Conservation (phyloP, 2,113 vertebrate genomes). For the Ictalurus punctatus region DNA sequence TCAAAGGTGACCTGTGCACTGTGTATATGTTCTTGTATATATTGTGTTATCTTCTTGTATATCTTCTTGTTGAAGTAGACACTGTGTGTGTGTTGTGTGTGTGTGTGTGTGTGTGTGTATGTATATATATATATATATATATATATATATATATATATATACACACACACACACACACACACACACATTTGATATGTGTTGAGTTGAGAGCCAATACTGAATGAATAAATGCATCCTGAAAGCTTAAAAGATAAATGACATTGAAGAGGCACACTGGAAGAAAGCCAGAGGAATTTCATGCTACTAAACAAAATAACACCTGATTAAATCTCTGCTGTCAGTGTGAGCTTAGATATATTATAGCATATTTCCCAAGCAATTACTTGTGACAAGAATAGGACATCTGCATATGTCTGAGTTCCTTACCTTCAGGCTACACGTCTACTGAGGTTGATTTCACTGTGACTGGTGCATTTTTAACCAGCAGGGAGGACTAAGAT, state of each 20-base stretch:
- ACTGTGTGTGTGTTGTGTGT: no score
- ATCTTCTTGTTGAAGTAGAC: background rate
- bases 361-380: background rate
- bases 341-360: background rate
- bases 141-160: background rate
- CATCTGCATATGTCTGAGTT: constrained; percentile 2
- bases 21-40: background rate
- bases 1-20: background rate
- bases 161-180: no score
- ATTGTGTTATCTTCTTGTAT: no score
- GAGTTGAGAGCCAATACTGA: background rate
- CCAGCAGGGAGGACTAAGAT: constrained; percentile 22
- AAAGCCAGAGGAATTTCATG: background rate
- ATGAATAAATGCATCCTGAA: background rate
- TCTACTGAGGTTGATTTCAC: constrained; percentile 24
- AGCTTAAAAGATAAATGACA: constrained; percentile 16
- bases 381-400: background rate
- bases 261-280: background rate
- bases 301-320: background rate
- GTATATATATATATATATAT: background rate
- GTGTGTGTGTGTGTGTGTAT: background rate
- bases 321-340: background rate
- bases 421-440: constrained; percentile 45
- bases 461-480: constrained; percentile 40
- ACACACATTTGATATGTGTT: background rate